Conservation (phyloP, 2,797 vertebrate species). For the Cichlasoma orientale region DNA sequence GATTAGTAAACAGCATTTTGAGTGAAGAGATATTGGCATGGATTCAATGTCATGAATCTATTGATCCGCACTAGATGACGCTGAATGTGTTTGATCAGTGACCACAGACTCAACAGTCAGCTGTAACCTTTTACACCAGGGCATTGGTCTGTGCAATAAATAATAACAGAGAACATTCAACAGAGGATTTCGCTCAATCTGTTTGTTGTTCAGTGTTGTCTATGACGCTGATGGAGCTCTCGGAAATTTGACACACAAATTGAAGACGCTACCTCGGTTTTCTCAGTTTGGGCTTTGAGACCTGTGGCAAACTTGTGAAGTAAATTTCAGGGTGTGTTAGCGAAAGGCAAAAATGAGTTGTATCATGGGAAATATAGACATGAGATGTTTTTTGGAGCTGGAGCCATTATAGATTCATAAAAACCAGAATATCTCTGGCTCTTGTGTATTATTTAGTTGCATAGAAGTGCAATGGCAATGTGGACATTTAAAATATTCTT, state of each 20-base stretch:
- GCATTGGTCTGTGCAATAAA: not conserved
- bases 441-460: not conserved
- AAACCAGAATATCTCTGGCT: not conserved
- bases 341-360: not conserved
- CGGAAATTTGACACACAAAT: not conserved
- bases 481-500: not conserved
- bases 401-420: not conserved
- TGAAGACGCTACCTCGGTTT: not conserved
- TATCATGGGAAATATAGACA: not conserved
- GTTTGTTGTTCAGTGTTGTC: not conserved
- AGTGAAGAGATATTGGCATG: not conserved
- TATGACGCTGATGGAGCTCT: not conserved
- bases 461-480: not conserved
- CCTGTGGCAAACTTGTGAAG: not conserved
- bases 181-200: not conserved
- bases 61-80: slow-evolving; percentile 11
- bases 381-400: not conserved
- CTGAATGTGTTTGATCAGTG: slow-evolving; percentile 21
- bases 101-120: not conserved
- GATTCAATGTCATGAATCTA: slow-evolving; percentile 9
- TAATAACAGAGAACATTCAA: not conserved
- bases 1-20: not conserved
- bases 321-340: not conserved
- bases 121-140: slow-evolving; percentile 34
- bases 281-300: not conserved